Evolutionary conservation across 1,140 invertebrate species (phyloP), one percentile per base, ranked within the genome.

Genomic region (Heliconius melpomene): DNA sequence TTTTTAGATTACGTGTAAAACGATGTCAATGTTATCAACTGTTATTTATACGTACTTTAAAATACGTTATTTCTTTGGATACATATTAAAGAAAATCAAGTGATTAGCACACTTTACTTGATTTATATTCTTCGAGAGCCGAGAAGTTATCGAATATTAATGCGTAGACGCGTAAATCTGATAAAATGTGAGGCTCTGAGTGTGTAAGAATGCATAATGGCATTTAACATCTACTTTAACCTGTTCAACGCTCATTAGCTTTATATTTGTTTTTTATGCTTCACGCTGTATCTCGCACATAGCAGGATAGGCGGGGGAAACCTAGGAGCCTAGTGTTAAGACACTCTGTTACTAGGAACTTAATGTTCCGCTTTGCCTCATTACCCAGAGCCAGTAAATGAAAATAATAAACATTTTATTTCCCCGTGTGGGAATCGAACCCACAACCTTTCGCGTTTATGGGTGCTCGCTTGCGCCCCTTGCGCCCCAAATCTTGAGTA

Each of bases 91-190:
- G 36, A 66, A 72, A 71, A 2, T 26, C 36, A 66, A 71, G 7
- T 60, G 71, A 81, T 81, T 81, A 78, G 79, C 79, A 81, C 75
- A 81, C 40, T 74, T 66, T 46, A 75, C 79, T 74, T 75, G 60
- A 81, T 81, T 81, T 81, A 78, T 81, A 78, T 75, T 78, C 79
- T 23, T 77, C 57, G 36, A 36, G 40, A 46, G 71, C 57, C 36
- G 29, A 50, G n/a, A 66, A 36, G 40, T 81, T 77, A 78, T 81
- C 75, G 76, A 73, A 75, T 78, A 75, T 75, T 78, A 78, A 78
- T 77, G 72, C 29, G 18, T 81, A 71, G 77, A 57, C 74, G 75
- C 52, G 46, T 81, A 75, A 78, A 81, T 81, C 77, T 78, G 60
- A 78, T 60, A 75, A 75, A 73, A 72, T 73, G 77, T 79, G 26